phyloP scores from a whole-genome alignment of 2,113 vertebrate species.

The Gymnorhina tibicen region DNA sequence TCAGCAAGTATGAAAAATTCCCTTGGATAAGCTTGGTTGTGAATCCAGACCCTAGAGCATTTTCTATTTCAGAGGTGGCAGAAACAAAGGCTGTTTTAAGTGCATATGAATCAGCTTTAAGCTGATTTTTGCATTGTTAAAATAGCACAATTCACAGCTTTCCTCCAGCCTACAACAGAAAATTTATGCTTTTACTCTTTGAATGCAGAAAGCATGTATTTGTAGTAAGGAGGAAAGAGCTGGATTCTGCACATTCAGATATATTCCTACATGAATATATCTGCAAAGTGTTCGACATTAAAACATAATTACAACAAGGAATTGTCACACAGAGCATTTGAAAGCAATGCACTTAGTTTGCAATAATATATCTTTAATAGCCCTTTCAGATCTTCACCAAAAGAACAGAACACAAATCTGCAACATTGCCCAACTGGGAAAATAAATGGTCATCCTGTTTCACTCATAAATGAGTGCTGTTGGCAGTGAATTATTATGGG shows the following conservation, averaged over 20 bases:
- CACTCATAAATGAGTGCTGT: conserved; percentile 2
- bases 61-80: not conserved
- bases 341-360: not conserved
- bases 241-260: not conserved
- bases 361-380: conserved; percentile 16
- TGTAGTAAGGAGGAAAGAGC: not conserved
- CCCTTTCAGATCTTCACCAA: not conserved
- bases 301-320: conserved; percentile 2
- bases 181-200: conserved; percentile 7
- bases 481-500: not conserved
- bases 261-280: not conserved
- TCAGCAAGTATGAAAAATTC: not conserved
- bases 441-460: conserved; percentile 57
- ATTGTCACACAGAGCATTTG: not conserved
- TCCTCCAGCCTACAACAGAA: not conserved
- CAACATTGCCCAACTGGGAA: conserved; percentile 3
- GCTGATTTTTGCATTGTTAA: conserved; percentile 17
- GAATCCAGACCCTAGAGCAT: not conserved
- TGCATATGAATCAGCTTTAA: conserved; percentile 5
- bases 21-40: not conserved
- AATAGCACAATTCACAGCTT: not conserved
- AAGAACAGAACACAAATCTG: conserved; percentile 35
- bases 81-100: conserved; percentile 33
- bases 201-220: not conserved
- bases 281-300: not conserved